Conservation (phyloP, 2,113 vertebrate species). For the Ursus arctos region DNA sequence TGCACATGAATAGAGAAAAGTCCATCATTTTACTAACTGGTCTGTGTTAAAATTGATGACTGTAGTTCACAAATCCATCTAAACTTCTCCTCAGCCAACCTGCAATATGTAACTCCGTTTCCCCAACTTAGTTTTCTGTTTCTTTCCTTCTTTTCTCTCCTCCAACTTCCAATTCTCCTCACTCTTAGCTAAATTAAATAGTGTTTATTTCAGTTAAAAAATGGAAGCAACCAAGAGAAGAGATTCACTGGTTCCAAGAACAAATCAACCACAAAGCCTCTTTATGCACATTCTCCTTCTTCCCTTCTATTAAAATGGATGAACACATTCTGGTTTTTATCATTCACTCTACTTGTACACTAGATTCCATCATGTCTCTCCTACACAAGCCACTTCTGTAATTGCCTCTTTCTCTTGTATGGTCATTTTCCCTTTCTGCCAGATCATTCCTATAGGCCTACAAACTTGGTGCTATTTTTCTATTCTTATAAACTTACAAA, state of each 20-base stretch:
- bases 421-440: neutral
- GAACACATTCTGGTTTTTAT: neutral
- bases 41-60: neutral
- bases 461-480: neutral
- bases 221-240: neutral
- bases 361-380: neutral
- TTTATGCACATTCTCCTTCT: neutral
- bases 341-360: neutral
- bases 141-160: neutral
- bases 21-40: too few species aligned
- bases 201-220: neutral
- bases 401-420: neutral
- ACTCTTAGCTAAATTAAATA: neutral
- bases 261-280: neutral
- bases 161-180: neutral
- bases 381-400: neutral
- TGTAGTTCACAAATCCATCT: neutral
- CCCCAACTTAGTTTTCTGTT: neutral
- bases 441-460: neutral
- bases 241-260: neutral
- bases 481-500: neutral
- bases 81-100: neutral
- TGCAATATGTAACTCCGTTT: neutral
- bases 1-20: neutral
- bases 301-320: neutral